Conservation (phyloP, 2,888 invertebrate genomes). For the Arctia plantaginis region DNA sequence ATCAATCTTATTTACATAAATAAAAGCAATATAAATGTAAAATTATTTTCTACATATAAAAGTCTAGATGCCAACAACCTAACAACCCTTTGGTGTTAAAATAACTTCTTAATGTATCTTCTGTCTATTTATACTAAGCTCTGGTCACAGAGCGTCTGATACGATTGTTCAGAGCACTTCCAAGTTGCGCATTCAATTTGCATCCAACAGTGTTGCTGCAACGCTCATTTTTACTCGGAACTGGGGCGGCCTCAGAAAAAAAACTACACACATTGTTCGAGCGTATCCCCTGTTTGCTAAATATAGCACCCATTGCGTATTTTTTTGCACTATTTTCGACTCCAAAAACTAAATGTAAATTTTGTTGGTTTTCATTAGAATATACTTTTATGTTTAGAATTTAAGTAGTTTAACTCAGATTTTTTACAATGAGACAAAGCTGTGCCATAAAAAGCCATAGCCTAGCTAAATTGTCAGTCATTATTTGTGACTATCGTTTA, state of each 20-base stretch:
- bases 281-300: conserved; percentile 26
- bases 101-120: background rate
- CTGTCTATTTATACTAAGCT: conserved; percentile 40
- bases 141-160: conserved; percentile 61
- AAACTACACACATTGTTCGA: conserved; percentile 43
- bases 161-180: conserved; percentile 74
- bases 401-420: background rate
- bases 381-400: background rate
- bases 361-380: background rate
- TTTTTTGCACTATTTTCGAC: background rate
- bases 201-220: conserved; percentile 70
- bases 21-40: too few species aligned
- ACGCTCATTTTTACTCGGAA: conserved; percentile 75
- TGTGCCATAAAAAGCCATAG: too few species aligned
- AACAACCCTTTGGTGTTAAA: background rate
- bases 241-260: conserved; percentile 57
- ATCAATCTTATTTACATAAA: too few species aligned
- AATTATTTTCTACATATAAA: too few species aligned
- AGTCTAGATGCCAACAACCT: background rate
- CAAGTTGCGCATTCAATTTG: conserved; percentile 79
- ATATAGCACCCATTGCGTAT: conserved; percentile 27
- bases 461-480: too few species aligned
- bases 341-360: conserved; percentile 15
- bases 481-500: too few species aligned
- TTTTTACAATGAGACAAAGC: background rate